Base-by-base conservation (phyloP, 2,113 vertebrate species). In the Pao palembangensis region DNA sequence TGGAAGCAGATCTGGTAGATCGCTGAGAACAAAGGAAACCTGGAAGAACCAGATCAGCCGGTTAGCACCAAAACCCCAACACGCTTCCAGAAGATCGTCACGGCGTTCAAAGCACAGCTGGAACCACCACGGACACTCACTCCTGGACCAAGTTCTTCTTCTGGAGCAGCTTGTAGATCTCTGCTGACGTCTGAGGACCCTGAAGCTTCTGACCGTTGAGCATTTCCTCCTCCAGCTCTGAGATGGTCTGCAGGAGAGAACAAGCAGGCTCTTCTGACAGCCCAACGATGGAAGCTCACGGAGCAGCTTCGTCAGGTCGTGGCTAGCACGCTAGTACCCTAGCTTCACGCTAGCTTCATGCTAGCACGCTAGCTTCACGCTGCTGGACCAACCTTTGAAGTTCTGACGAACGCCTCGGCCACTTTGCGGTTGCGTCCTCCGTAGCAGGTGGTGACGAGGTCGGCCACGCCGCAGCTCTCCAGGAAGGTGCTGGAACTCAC, bases 131-230 rank as follows among this genome's bases (percentile, higher is more conserved):
- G n/a, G n/a, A n/a, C n/a, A n/a, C 89, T 85, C 67, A 91, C 90
- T 89, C 80, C 52, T 75, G 51, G 7, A 83, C 55, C 67, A 89
- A 60, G 61, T 74, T 57, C 34, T 20, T 86, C 73, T 90, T 89
- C 5, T 73, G 71, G 0, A 90, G 83, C 38, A 90, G 80, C 74
- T 80, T 88, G 83, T 79, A 85, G 34, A 91, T 84, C 54, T 89
- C 88, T 0, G 86, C 78, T 0, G 88, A 88, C 15, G 88, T 88
- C 66, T 92, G 92, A 13, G 94, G 94, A n/a, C 94, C 94, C 78
- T 96, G 94, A 10, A 96, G 90, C 73, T 96, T 96, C 82, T 96
- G 94, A 4, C 94, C 94, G 0, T 95, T 95, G 56, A 95, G 82
- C 93, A 95, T 92, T 71, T 96, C 94, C 0, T 72, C 89, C 81